Percentiles rank a stretch among this genome's conserved stretches.
These are phyloP conservation scores for Acrocephalus scirpaceus DNA, from an alignment of 2,797 vertebrate species.

Conservation along the genomic window DNA sequence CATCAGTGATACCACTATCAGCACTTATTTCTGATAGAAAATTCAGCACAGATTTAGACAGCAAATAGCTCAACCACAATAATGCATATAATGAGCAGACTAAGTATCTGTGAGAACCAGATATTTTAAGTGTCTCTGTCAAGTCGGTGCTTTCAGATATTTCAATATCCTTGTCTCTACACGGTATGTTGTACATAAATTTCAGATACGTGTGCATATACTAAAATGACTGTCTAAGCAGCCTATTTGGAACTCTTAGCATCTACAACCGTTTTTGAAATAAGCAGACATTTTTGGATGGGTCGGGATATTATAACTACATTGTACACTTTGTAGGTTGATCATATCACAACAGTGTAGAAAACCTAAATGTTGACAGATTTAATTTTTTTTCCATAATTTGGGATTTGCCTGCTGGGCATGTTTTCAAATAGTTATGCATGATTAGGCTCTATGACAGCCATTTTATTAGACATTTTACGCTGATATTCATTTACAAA, in stretches of 20 bases:
- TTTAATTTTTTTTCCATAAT: background rate
- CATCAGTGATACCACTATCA: slow-evolving; percentile 64
- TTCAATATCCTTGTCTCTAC: background rate
- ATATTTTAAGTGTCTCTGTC: slow-evolving; percentile 58
- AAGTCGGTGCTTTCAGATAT: slow-evolving; percentile 42
- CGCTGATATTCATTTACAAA: slow-evolving; percentile 9
- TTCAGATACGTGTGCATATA: background rate
- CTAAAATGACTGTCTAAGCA: background rate
- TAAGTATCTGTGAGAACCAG: slow-evolving; percentile 51
- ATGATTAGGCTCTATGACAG: slow-evolving; percentile 23
- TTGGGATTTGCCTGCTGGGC: background rate
- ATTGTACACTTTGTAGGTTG: background rate
- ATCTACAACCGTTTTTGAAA: background rate
- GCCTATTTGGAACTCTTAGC: background rate
- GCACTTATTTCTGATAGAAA: slow-evolving; percentile 58
- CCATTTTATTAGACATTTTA: slow-evolving; percentile 26
- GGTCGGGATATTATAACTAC: background rate
- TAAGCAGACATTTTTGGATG: background rate
- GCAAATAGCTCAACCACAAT: slow-evolving; percentile 56
- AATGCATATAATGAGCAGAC: slow-evolving; percentile 75
- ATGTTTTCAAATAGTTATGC: slow-evolving; percentile 15
- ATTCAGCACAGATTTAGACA: slow-evolving; percentile 72
- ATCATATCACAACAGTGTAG: background rate
- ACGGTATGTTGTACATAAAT: background rate
- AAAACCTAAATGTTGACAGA: slow-evolving; percentile 13